Evolutionary conservation across 2,113 vertebrate genomes (phyloP), one percentile per base, ranked within the genome.

Genomic region (Oryzias celebensis): DNA sequence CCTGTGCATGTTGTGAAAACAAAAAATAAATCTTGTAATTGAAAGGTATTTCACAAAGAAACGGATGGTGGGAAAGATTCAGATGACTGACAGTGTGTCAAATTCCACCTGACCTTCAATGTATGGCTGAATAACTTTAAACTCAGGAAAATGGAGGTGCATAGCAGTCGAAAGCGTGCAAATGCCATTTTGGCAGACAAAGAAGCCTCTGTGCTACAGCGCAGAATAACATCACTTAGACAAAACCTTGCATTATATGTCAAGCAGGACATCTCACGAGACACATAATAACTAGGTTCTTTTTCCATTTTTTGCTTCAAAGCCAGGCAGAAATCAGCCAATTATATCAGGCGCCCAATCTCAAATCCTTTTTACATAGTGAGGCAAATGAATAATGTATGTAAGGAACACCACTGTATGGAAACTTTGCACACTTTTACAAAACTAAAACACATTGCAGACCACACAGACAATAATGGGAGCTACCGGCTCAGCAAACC

Each of bases 141-240:
- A 54, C 59, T 50, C 48, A 51, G 56, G 44, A 45, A 53, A 54
- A 36, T 20, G 17, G 54, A 46, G 17, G 58, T 50, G 62, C 36
- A 51, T 14, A 52, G 58, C 36, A 69, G 65, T 46, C 73, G 52
- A 68, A 62, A 70, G 44, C 41, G 68, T 72, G 31, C 60, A n/a
- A 76, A 65, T 62, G 56, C 65, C 58, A 68, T 47, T 63, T 77
- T 52, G 23, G 18, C 53, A 62, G 46, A 66, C 59, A 54, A 56
- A 49, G 55, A 31, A 59, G 31, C 36, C 43, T 64, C 52, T 69
- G 14, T 69, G 51, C 59, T 49, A 52, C 36, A 26, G 45, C 12
- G 23, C 16, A 61, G 24, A 52, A 26, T 3, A 61, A 58, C 26
- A 55, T 44, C 36, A 55, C 46, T 55, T 49, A 62, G 46, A 74